Evolutionary conservation across 2,888 invertebrate genomes (phyloP), one percentile per base, ranked within the genome.

Genomic region (Agrotis clavis): DNA sequence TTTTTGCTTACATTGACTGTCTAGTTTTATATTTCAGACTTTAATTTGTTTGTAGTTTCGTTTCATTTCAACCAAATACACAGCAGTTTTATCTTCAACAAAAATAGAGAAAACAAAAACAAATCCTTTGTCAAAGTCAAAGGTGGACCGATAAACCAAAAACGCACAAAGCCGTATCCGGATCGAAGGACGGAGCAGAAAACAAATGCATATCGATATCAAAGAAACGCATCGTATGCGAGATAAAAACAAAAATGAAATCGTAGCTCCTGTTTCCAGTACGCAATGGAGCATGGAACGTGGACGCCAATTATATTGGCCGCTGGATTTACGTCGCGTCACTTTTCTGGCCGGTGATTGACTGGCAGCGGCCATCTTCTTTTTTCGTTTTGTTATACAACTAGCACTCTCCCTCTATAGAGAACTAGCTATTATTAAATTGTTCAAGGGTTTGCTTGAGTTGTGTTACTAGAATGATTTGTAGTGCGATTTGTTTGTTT

Each of bases 261-360:
- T 71, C 50, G 54, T 53, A 50, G 69, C 66, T 59, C 63, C 59
- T 76, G 73, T 76, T 71, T 80, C 75, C 81, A 83, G 80, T 75
- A 74, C 86, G 86, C 89, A 88, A 89, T 89, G 85, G 89, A 89
- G 78, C 90, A 87, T 82, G 89, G 88, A 86, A 86, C 84, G 76
- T 85, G 88, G 86, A 88, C 89, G 92, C 92, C 94, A 93, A 94
- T 93, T 93, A 93, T 93, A 93, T 93, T 91, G 91, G 88, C 88
- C 89, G 88, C 89, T 89, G 90, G 89, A 89, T 90, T 92, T 90
- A 87, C 89, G 89, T 86, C 91, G 87, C 88, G 89, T 90, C 91
- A 89, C 89, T 91, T 90, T 91, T 87, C 90, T 85, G 77, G 81
- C 71, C 86, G 63, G 88, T 91, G 92, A 92, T 90, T 91, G 91